phyloP scores from a whole-genome alignment of 1,140 invertebrate genomes.

The Probaryconus sp. region DNA sequence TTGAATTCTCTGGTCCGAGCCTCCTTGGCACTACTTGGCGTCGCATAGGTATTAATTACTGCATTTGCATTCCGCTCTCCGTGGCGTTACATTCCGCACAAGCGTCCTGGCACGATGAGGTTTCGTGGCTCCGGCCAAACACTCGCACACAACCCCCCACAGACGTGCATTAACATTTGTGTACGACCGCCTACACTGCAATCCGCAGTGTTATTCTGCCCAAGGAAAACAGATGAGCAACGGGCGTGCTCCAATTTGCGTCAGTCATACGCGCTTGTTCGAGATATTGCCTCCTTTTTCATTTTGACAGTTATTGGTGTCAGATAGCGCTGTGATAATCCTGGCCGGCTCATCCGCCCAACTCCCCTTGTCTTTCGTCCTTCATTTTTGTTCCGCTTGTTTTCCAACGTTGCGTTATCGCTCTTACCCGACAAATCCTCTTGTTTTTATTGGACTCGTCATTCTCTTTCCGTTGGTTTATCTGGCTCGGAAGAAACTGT shows the following conservation, averaged over 20 bases:
- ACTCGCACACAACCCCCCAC: constrained; percentile 12
- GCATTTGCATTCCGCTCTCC: constrained; percentile 35
- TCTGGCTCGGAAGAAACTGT: no score
- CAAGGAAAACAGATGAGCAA: constrained; percentile 45
- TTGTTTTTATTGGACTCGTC: no score
- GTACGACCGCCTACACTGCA: constrained; percentile 28
- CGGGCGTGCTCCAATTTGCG: constrained; percentile 33
- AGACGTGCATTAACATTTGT: constrained; percentile 43
- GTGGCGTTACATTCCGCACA: constrained; percentile 19
- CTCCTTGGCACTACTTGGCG: constrained; percentile 44
- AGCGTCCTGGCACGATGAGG: constrained; percentile 5
- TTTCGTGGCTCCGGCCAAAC: constrained; percentile 23
- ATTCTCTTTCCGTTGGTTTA: no score
- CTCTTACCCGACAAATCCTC: no score
- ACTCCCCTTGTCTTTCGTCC: no score
- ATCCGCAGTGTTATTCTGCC: constrained; percentile 32
- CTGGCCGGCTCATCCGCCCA: not conserved
- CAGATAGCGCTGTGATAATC: constrained; percentile 7
- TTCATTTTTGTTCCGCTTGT: no score
- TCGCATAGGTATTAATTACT: constrained; percentile 52
- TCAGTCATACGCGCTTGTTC: constrained; percentile 27
- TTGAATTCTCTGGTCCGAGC: constrained; percentile 27
- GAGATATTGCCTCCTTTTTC: constrained; percentile 45
- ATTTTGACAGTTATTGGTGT: constrained; percentile 53
- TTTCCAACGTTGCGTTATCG: no score